Evolutionary conservation across 2,797 vertebrate genomes (phyloP).

Genomic region (Sebastes trivittatus): DNA sequence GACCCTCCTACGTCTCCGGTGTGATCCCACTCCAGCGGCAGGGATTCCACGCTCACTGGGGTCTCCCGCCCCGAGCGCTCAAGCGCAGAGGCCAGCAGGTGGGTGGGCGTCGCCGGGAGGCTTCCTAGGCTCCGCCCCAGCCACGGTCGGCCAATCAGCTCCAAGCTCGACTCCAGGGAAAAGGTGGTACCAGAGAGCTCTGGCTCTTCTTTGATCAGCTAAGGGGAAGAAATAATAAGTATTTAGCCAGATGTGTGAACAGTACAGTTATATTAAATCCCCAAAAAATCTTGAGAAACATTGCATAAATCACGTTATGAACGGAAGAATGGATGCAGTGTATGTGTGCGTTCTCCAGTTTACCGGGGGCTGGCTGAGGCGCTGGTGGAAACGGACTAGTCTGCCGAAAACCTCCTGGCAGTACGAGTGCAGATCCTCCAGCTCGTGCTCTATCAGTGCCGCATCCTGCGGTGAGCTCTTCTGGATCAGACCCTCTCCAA

Average conservation of each 20-base stretch:
- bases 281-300: neutral
- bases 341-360: constrained; percentile 53
- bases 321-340: neutral
- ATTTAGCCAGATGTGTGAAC: neutral
- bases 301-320: neutral
- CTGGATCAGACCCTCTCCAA: constrained; percentile 93
- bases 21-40: constrained; percentile 97
- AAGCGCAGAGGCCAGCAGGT: constrained; percentile 81
- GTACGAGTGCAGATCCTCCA: constrained; percentile 93
- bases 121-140: constrained; percentile 61
- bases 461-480: constrained; percentile 91
- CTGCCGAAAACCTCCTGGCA: constrained; percentile 94
- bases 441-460: constrained; percentile 89
- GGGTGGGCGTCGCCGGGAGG: constrained; percentile 82
- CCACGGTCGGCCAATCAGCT: constrained; percentile 72
- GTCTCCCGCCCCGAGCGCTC: constrained; percentile 92
- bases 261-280: neutral
- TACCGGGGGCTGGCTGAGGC: constrained; percentile 84
- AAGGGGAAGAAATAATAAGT: neutral
- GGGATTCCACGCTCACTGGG: constrained; percentile 93
- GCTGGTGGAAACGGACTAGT: constrained; percentile 91
- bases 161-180: constrained; percentile 84
- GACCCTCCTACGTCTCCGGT: constrained; percentile 95
- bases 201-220: constrained; percentile 81
- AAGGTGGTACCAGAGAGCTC: constrained; percentile 81